Base-by-base conservation (phyloP, 1,140 invertebrate species). In the Dolichoris vasculosae region DNA sequence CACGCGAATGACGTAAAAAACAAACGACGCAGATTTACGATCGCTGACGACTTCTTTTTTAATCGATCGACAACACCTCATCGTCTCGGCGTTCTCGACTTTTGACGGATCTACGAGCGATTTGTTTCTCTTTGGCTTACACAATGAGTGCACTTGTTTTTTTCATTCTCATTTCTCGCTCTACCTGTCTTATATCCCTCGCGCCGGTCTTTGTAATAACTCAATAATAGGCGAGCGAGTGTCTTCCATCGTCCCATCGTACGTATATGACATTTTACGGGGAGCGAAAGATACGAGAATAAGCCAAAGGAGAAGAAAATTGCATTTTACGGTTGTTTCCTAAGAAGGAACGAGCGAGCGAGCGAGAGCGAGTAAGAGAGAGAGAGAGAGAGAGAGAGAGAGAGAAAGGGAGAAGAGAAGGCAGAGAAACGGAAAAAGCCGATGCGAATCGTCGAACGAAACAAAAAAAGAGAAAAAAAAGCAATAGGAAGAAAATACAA, bases 271-370 rank as follows among this genome's bases (percentile, higher is more conserved):
- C 69, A 73, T 73, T 73, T 73, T 73, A 73, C 69, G 40, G 69
- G 9, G 35, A 73, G 38, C 38, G 20, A 73, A 73, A 73, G 69
- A 73, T 23, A 43, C 26, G 40, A 43, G 69, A 71, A 71, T 15
- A 40, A 38, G 38, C 17, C 69, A 71, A 40, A 71, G 38, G 69
- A 40, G 40, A 43, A 73, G 40, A 76, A 76, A 76, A 76, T 76
- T 51, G 43, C 75, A 76, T 76, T 76, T 76, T 76, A 76, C 75
- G 46, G 46, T 51, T 76, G 46, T 51, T 76, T 76, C 30, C 26
- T 15, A 46, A 7, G 23, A n/a, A 8, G 17, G 38, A 71, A 15
- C 3, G 30, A 7, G 17, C 26, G 69, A 15, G 69, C 26, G 69
- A 43, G 9, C 23, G 30, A 15, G 35, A 40, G 38, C 3, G 69